A percentile compares a stretch with the other conserved stretches of the same genome.
Evolutionary conservation across 2,113 vertebrate species (phyloP).

Genomic region (Dasypus novemcinctus): DNA sequence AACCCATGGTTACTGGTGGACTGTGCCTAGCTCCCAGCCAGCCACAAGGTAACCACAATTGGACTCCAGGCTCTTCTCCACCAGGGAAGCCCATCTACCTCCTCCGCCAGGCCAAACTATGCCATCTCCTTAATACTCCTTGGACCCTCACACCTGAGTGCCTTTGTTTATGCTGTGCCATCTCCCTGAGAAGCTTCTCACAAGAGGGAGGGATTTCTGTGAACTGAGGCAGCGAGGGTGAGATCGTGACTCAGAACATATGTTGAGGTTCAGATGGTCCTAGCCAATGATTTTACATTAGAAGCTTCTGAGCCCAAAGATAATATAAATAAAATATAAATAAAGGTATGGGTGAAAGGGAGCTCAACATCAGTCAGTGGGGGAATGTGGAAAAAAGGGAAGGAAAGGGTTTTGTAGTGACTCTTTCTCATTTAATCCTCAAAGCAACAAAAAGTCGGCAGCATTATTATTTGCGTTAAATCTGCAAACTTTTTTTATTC

Average conservation of each 20-base stretch:
- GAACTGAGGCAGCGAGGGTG: background rate
- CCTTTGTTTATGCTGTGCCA: background rate
- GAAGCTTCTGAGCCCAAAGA: background rate
- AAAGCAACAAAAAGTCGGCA: background rate
- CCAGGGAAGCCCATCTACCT: background rate
- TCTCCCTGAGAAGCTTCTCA: background rate
- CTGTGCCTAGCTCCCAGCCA: background rate
- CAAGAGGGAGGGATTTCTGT: background rate
- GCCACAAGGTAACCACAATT: background rate
- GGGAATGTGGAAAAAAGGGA: background rate
- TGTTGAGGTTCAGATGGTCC: background rate
- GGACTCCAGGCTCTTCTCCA: background rate
- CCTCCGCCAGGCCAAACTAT: background rate
- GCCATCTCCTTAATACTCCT: background rate
- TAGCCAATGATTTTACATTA: background rate
- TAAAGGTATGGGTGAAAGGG: background rate
- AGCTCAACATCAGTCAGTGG: background rate
- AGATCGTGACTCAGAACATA: background rate
- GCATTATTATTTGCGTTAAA: background rate
- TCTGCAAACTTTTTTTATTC: background rate
- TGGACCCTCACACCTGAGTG: background rate
- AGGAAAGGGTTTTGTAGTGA: background rate
- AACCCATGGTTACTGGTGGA: background rate
- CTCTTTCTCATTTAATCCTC: background rate
- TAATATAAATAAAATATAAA: background rate